Evolutionary conservation across 37 sponge, comb jelly and placozoan genomes (phyloP).

Genomic region (Agelas oroides): DNA sequence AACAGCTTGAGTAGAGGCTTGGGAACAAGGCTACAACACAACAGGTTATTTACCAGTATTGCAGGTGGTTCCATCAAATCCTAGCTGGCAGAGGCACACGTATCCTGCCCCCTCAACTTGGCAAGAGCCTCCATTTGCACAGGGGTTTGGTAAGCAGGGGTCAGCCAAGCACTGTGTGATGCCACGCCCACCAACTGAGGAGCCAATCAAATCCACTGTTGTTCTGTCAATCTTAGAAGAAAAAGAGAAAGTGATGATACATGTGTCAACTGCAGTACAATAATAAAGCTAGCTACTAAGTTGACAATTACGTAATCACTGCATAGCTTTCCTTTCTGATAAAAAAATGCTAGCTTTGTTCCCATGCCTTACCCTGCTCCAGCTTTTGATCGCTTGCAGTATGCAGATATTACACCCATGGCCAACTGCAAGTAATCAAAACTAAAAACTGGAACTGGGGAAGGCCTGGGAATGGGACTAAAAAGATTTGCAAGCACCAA

Average conservation of each 20-base stretch:
- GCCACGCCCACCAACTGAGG: constrained; percentile 26
- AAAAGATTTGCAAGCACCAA: neutral
- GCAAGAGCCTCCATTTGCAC: constrained; percentile 74
- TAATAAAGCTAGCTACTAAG: no score
- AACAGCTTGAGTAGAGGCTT: no score
- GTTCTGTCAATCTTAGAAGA: constrained; percentile 7
- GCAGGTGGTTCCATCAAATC: constrained; percentile 53
- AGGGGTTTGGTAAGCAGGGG: constrained; percentile 1
- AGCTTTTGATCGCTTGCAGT: no score
- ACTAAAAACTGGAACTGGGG: neutral
- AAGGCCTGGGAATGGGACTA: no score
- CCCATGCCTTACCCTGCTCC: no score
- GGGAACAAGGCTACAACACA: no score
- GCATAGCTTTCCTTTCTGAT: no score
- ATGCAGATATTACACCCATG: no score
- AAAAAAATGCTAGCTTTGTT: no score
- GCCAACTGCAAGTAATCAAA: neutral
- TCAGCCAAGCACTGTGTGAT: constrained; percentile 26
- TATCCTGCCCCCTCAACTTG: constrained; percentile 1
- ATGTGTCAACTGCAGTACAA: no score
- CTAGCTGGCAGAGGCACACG: constrained; percentile 52
- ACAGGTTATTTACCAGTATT: constrained; percentile 24
- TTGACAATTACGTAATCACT: no score
- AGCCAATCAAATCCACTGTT: neutral
- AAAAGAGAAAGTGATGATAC: neutral